Evolutionary conservation across 1,140 invertebrate genomes (phyloP), one percentile per base, ranked within the genome.

Genomic region (Brachionus angularis): DNA sequence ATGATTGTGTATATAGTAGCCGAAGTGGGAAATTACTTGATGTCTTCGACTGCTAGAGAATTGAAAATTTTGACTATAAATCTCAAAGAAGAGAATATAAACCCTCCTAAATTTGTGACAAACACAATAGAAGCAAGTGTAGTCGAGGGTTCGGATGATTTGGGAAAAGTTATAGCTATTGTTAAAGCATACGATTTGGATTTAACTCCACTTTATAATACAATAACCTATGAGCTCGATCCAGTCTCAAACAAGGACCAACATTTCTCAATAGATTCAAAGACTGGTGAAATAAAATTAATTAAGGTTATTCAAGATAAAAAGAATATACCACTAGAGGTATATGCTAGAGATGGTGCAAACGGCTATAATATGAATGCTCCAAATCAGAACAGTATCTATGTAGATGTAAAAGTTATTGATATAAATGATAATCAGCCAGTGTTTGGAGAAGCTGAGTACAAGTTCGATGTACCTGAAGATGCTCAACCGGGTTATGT

Each of bases 51-150:
- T n/a, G 39, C 62, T 0, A 27, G 62, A 1, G 62, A 67, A 12
- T 42, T 67, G 12, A 67, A 67, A 50, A 67, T 67, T 23, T n/a
- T 67, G 14, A 67, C 62, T 14, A 47, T 67, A 5, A 7, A 29
- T 12, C 14, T 67, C 0, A 67, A 67, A 31, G 62, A 67, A 29
- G 62, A 67, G 31, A 67, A 67, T 23, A 46, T 67, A 18, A 67
- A 67, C 12, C 47, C 62, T 39, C 62, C 62, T 14, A 67, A 67
- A 36, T 67, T 67, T 67, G 42, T 67, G 10, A 67, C 39, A 7
- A 67, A 67, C 42, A 67, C 62, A 29, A 67, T 67, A 2, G 62
- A 67, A 27, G 62, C 62, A n/a, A 67, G 62, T 25, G 62, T 67
- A 21, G 39, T 27, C 29, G 62, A 67, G 31, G 62, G 62, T 29